phyloP scores from a whole-genome alignment of 1,140 invertebrate species.

The Ganaspis sp. region DNA sequence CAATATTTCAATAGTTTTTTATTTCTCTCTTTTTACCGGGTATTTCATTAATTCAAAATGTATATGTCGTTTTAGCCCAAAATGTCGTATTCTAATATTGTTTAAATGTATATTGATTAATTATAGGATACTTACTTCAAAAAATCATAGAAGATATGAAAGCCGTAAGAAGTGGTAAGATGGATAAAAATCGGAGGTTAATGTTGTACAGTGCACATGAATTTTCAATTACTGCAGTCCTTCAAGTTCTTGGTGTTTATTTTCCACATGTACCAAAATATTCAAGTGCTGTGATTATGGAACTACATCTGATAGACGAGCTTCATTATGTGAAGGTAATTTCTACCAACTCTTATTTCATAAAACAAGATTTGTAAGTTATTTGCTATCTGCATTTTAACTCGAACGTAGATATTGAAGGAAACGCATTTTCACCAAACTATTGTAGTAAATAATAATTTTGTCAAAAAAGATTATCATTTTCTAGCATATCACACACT shows the following conservation, averaged over 20 bases:
- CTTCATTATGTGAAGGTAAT: not conserved
- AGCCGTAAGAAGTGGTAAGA: not conserved
- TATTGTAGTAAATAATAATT: too few species aligned
- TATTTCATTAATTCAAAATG: too few species aligned
- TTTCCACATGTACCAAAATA: slow-evolving; percentile 9
- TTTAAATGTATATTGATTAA: not conserved
- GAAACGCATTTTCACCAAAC: too few species aligned
- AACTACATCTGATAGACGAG: not conserved
- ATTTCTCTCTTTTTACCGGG: too few species aligned
- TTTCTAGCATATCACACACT: too few species aligned
- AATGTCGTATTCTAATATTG: too few species aligned
- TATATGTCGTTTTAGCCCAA: too few species aligned
- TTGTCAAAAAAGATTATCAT: too few species aligned
- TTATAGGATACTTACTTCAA: not conserved
- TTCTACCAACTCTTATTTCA: not conserved
- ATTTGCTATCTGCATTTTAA: too few species aligned
- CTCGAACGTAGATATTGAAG: too few species aligned
- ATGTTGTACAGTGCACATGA: not conserved
- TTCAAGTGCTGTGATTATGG: not conserved
- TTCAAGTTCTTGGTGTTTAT: not conserved
- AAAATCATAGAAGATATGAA: not conserved
- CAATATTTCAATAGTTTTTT: too few species aligned
- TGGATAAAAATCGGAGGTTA: not conserved
- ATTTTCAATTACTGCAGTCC: not conserved
- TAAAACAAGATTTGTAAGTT: too few species aligned